Base-by-base conservation (phyloP, 2,113 vertebrate genomes). In the Electrona antarctica region DNA sequence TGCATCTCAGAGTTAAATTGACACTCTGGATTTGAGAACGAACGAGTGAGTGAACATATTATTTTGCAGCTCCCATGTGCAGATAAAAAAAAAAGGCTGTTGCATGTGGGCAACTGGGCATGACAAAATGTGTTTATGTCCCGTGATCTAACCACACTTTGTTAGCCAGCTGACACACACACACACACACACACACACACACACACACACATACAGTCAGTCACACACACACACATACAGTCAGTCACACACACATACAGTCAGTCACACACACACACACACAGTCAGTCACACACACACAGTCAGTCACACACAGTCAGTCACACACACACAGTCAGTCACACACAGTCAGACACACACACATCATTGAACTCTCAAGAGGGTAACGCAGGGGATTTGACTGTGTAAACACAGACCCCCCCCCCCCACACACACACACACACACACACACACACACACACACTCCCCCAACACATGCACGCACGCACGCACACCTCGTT, bases 121-220 rank as follows among this genome's bases (percentile, higher is more conserved):
- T 6, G 64, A 6, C 33, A 4, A 41, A 64, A 67, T 45, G 28
- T 65, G 61, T 6, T 12, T 61, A 46, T 46, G 64, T 28, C 51
- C 57, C 64, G 21, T 21, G 21, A 67, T 69, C 57, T 66, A 78
- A 84, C 79, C 75, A 77, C 75, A 76, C 46, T 6, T 58, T 64
- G 63, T 48, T 33, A 63, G 70, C 66, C 82, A 82, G 75, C 83
- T 71, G 80, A 86, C 71, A 63, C 54, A 50, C 61, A 66, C 74
- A 76, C 41, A 12, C 58, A 60, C 52, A 12, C 7, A 6, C 52
- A 57, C 46, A 28, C 59, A 71, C 54, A 21, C 54, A 65, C 9
- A 50, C 28, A 61, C 57, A 64, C 49, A 28, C 48, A 62, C 48
- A 33, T 21, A 52, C 21, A 46, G n/a, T n/a, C n/a, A n/a, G n/a